Conservation (phyloP, 2,888 invertebrate genomes). For the Ophonus ardosiacus region DNA sequence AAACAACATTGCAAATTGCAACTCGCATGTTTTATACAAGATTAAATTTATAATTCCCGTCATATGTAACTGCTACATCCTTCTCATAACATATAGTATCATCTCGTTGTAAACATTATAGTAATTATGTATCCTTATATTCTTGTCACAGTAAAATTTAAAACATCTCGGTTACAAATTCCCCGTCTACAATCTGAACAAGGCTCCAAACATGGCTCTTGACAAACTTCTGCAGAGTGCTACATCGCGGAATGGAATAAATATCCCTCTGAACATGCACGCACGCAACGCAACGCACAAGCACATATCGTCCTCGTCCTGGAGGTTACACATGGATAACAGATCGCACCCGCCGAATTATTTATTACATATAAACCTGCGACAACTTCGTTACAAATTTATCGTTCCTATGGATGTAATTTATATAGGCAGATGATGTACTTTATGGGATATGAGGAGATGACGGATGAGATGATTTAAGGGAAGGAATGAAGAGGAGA, state of each 20-base stretch:
- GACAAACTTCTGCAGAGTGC: conserved; percentile 22
- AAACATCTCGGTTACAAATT: conserved; percentile 19
- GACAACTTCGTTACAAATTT: conserved; percentile 62
- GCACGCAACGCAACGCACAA: conserved; percentile 24
- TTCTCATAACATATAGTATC: neutral
- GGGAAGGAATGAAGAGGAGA: too few relatives aligned
- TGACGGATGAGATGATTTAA: neutral
- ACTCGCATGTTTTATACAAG: neutral
- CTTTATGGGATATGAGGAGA: neutral
- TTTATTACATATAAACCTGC: conserved; percentile 60
- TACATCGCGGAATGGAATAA: conserved; percentile 23
- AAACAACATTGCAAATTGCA: neutral
- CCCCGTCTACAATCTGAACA: neutral
- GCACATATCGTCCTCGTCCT: conserved; percentile 22
- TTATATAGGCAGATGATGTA: conserved; percentile 38
- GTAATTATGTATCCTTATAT: conserved; percentile 12
- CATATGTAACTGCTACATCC: neutral
- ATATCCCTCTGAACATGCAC: conserved; percentile 36
- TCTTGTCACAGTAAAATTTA: conserved; percentile 13
- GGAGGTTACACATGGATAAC: conserved; percentile 50
- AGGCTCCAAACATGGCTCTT: conserved; percentile 7
- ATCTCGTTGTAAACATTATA: neutral
- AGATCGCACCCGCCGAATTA: conserved; percentile 55
- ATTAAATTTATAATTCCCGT: neutral
- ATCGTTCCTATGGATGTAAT: conserved; percentile 56